These are phyloP conservation scores for Melitaea athalia DNA, from an alignment of 2,888 invertebrate species.

Conservation along the genomic window DNA sequence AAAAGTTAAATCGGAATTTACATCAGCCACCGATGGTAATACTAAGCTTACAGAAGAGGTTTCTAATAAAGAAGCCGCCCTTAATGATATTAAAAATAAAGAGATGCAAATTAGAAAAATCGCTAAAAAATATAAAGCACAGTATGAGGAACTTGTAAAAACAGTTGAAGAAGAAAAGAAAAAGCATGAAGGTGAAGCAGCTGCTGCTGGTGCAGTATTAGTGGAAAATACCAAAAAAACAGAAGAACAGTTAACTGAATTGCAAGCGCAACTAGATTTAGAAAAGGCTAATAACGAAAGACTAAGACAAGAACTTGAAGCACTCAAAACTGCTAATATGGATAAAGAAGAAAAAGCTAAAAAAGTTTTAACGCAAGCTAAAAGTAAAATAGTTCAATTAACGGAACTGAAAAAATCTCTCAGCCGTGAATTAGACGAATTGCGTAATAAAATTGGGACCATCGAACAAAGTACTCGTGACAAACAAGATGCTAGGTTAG, in stretches of 20 bases:
- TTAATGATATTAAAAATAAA: constrained; percentile 86
- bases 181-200: constrained; percentile 79
- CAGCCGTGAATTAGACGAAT: constrained; percentile 81
- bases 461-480: constrained; percentile 80
- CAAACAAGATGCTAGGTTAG: constrained; percentile 81
- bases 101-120: constrained; percentile 91
- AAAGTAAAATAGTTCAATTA: constrained; percentile 87
- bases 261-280: constrained; percentile 67
- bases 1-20: constrained; percentile 83
- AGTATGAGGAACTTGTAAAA: constrained; percentile 89
- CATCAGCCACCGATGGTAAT: constrained; percentile 83
- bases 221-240: constrained; percentile 77
- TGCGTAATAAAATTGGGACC: constrained; percentile 74
- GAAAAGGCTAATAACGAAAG: constrained; percentile 84
- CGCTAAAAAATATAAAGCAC: constrained; percentile 95
- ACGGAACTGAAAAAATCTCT: constrained; percentile 86
- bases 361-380: constrained; percentile 87
- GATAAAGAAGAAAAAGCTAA: constrained; percentile 86
- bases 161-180: constrained; percentile 84
- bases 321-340: constrained; percentile 76
- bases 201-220: constrained; percentile 71
- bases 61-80: constrained; percentile 84
- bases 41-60: constrained; percentile 85
- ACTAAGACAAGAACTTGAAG: constrained; percentile 85
- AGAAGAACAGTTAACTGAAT: constrained; percentile 74